Percentiles rank a stretch among this genome's conserved stretches.
These are phyloP conservation scores for Loripinus fragilis DNA, from an alignment of 2,888 invertebrate species.

Conservation along the genomic window DNA sequence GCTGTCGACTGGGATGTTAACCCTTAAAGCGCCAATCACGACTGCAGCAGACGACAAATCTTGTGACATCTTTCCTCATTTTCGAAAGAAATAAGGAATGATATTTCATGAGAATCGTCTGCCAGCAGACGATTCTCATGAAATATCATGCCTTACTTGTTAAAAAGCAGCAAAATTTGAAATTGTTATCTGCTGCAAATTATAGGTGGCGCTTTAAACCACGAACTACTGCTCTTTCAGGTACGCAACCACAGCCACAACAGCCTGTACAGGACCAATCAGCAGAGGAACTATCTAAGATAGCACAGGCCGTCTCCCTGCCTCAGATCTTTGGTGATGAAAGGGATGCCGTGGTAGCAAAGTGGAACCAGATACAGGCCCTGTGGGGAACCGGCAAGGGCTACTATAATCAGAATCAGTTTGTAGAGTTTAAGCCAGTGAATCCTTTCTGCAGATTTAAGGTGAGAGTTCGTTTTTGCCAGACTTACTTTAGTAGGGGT, in stretches of 20 bases:
- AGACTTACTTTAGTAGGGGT: no score
- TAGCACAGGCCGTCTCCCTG: conserved; percentile 82
- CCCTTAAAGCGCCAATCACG: no score
- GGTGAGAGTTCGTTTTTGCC: conserved; percentile 76
- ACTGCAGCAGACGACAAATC: no score
- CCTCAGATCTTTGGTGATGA: conserved; percentile 94
- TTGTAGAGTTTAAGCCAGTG: conserved; percentile 92
- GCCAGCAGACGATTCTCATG: no score
- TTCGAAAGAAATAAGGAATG: no score
- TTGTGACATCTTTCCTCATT: no score
- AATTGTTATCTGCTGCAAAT: no score
- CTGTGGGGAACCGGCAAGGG: conserved; percentile 87
- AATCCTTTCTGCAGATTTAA: conserved; percentile 97
- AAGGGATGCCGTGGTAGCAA: conserved; percentile 94
- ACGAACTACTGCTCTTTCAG: conserved; percentile 13
- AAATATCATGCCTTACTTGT: no score
- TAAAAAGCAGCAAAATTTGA: no score
- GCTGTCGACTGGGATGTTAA: no score
- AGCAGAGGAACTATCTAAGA: conserved; percentile 68
- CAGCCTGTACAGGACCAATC: conserved; percentile 62
- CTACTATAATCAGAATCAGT: conserved; percentile 86
- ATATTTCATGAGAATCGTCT: no score
- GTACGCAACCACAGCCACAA: conserved; percentile 60
- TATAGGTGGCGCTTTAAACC: no score
- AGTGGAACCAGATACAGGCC: conserved; percentile 96